Conservation (phyloP, 35 echinoderm and acorn worm genomes). For the Amphiura filiformis region DNA sequence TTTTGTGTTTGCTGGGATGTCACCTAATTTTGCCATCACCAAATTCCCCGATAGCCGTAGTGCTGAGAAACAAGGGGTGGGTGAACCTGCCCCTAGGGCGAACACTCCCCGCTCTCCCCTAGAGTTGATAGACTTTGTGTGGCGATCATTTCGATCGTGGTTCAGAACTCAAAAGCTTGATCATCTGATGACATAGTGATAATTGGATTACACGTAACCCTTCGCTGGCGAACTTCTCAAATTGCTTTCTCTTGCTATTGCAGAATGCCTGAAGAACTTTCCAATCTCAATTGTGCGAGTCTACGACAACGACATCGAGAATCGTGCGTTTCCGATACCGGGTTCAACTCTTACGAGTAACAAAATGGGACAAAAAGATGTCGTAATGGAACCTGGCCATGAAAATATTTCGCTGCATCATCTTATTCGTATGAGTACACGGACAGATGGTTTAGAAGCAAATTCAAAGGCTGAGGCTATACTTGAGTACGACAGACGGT, state of each 20-base stretch:
- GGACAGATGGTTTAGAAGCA: not conserved
- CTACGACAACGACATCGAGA: conserved; percentile 65
- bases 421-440: conserved; percentile 17
- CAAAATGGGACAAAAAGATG: conserved; percentile 30
- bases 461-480: conserved; percentile 30
- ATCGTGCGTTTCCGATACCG: conserved; percentile 53
- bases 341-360: not conserved
- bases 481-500: not conserved
- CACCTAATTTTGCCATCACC: too few species aligned
- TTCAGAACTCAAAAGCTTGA: too few species aligned
- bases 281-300: conserved; percentile 60
- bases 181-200: too few species aligned
- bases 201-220: too few species aligned
- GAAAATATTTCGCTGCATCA: conserved; percentile 40
- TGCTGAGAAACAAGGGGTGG: too few species aligned
- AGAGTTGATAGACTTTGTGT: too few species aligned
- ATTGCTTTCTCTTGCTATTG: not conserved
- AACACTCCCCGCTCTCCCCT: too few species aligned
- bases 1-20: too few species aligned
- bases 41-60: too few species aligned
- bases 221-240: too few species aligned
- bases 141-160: too few species aligned
- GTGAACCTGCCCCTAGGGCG: too few species aligned
- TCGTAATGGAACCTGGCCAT: conserved; percentile 29
- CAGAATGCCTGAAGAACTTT: conserved; percentile 69